phyloP scores from a whole-genome alignment of 2,888 invertebrate genomes.

The Folsomia manolachei region DNA sequence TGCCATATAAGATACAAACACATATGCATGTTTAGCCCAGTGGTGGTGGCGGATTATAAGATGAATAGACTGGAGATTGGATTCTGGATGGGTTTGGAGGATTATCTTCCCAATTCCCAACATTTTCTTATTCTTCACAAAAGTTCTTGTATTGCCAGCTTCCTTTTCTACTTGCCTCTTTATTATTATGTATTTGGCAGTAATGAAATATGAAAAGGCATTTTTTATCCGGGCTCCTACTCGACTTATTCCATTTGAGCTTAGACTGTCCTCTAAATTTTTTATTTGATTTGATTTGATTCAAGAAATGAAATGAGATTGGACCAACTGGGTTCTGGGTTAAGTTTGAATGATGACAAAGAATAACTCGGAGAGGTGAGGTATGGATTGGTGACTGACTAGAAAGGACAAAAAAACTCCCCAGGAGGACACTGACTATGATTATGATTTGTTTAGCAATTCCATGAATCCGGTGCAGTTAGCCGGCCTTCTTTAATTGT shows the following conservation, averaged over 20 bases:
- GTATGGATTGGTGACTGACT: neutral
- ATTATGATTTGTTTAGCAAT: neutral
- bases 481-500: neutral
- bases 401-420: neutral
- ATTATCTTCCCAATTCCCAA: neutral
- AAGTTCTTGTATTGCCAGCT: too few species aligned
- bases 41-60: slow-evolving; percentile 4
- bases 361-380: neutral
- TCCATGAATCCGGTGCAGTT: neutral
- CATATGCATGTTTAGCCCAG: too few species aligned
- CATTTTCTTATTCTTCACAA: neutral
- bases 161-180: too few species aligned
- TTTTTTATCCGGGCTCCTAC: neutral
- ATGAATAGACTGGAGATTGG: slow-evolving; percentile 6
- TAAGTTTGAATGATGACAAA: neutral
- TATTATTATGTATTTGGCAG: neutral
- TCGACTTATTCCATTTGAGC: neutral
- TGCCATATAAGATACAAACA: too few species aligned
- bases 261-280: neutral
- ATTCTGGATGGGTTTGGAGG: slow-evolving; percentile 4
- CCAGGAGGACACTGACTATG: neutral
- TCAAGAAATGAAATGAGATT: neutral
- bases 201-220: slow-evolving; percentile 9
- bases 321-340: neutral
- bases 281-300: slow-evolving; percentile 7